Conservation (phyloP, 1,140 invertebrate genomes). For the Ctenoplectra terminalis region DNA sequence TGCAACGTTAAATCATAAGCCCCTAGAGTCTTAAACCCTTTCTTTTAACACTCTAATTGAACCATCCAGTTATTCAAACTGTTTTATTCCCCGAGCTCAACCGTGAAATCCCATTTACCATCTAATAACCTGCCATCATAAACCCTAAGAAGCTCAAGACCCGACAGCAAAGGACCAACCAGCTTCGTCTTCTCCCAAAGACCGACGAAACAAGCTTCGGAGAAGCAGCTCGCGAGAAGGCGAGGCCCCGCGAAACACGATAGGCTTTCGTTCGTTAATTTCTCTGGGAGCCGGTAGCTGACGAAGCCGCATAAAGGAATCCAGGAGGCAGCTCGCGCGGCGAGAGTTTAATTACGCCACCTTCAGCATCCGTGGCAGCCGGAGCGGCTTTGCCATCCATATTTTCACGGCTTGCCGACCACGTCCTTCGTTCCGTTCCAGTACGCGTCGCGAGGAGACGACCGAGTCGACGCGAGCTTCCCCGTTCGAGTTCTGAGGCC, state of each 20-base stretch:
- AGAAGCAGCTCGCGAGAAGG: background rate
- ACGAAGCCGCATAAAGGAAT: slow-evolving; percentile 2
- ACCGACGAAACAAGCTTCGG: background rate
- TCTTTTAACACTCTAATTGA: too few species aligned
- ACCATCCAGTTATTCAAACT: too few species aligned
- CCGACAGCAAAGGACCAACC: background rate
- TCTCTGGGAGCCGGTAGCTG: background rate
- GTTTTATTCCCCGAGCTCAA: too few species aligned
- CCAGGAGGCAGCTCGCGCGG: background rate
- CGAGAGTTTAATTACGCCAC: slow-evolving; percentile 66
- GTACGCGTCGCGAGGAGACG: slow-evolving; percentile 37
- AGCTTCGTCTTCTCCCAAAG: background rate
- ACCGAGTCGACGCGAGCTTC: background rate
- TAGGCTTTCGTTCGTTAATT: slow-evolving; percentile 18
- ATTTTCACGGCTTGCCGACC: slow-evolving; percentile 72
- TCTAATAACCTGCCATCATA: background rate
- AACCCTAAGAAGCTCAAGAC: background rate
- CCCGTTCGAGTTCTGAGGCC: background rate
- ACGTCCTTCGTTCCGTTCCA: slow-evolving; percentile 67
- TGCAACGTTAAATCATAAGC: too few species aligned
- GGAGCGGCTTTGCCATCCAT: slow-evolving; percentile 56
- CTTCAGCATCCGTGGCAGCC: slow-evolving; percentile 54
- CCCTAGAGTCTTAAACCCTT: too few species aligned
- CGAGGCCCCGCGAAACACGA: background rate
- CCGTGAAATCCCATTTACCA: background rate